phyloP scores from a whole-genome alignment of 2,888 invertebrate species.

The Drosophila fulvimacula region DNA sequence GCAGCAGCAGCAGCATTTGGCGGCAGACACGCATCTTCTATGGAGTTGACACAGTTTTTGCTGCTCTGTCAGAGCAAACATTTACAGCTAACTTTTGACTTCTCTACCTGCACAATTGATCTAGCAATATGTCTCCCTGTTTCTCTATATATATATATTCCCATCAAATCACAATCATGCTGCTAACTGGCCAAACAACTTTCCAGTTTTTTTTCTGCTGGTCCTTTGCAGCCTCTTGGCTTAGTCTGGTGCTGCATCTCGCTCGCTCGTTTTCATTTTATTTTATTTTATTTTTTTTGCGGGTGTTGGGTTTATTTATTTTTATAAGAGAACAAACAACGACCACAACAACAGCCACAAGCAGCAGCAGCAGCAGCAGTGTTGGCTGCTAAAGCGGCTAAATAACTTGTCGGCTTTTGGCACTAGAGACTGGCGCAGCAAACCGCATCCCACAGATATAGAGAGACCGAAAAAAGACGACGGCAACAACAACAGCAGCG shows the following conservation, averaged over 20 bases:
- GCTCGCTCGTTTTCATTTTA: constrained; percentile 43
- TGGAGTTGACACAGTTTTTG: constrained; percentile 65
- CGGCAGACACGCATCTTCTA: constrained; percentile 51
- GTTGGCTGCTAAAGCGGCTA: constrained; percentile 44
- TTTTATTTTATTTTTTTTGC: not conserved
- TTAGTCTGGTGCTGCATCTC: constrained; percentile 35
- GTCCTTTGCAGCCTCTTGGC: constrained; percentile 45
- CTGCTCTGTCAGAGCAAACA: constrained; percentile 21
- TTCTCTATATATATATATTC: constrained; percentile 21
- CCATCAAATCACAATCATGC: constrained; percentile 41
- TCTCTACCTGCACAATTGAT: constrained; percentile 42
- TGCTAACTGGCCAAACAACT: constrained; percentile 79
- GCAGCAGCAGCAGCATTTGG: constrained; percentile 41
- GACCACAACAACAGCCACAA: constrained; percentile 13
- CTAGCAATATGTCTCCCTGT: constrained; percentile 9
- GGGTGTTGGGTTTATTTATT: constrained; percentile 70
- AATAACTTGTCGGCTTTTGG: constrained; percentile 63
- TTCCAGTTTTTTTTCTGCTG: constrained; percentile 73
- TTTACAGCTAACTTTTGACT: constrained; percentile 20
- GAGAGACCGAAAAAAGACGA: constrained; percentile 7
- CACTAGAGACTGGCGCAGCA: constrained; percentile 46
- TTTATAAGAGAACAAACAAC: constrained; percentile 69
- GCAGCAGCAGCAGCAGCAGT: constrained; percentile 4
- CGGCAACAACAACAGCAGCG: constrained; percentile 6
- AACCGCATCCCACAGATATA: constrained; percentile 45